Conservation (phyloP, 2,113 vertebrate species). For the Pithys albifrons region DNA sequence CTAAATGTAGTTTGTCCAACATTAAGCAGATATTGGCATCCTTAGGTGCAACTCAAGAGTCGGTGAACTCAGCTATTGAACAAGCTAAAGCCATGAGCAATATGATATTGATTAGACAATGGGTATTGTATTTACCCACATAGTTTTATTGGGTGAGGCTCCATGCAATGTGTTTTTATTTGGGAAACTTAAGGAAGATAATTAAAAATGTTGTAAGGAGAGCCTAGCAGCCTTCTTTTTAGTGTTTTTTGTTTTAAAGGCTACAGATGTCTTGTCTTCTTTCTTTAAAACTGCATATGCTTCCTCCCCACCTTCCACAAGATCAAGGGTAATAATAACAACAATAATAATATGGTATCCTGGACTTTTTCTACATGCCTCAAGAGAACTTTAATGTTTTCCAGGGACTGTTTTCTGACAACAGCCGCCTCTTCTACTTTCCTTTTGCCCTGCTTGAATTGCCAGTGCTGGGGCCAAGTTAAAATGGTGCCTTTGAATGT, state of each 20-base stretch:
- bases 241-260: conserved; percentile 40
- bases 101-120: conserved; percentile 74
- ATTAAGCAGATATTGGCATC: conserved; percentile 74
- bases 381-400: conserved; percentile 46
- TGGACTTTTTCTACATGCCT: conserved; percentile 31
- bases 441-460: background rate
- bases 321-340: conserved; percentile 41
- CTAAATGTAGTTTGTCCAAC: conserved; percentile 69
- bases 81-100: conserved; percentile 70
- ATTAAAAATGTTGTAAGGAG: conserved; percentile 49
- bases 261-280: conserved; percentile 37
- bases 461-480: background rate
- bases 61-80: conserved; percentile 72
- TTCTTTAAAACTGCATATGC: background rate
- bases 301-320: background rate
- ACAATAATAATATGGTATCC: background rate
- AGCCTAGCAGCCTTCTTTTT: background rate
- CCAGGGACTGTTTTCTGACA: conserved; percentile 27
- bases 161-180: conserved; percentile 52
- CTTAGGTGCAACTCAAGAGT: conserved; percentile 53
- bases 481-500: background rate
- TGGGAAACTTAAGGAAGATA: conserved; percentile 51
- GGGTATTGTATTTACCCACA: conserved; percentile 69
- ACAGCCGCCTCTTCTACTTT: background rate
- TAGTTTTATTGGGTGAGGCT: conserved; percentile 71